Base-by-base conservation (phyloP, 1,140 invertebrate species). In the Varroa destructor region DNA sequence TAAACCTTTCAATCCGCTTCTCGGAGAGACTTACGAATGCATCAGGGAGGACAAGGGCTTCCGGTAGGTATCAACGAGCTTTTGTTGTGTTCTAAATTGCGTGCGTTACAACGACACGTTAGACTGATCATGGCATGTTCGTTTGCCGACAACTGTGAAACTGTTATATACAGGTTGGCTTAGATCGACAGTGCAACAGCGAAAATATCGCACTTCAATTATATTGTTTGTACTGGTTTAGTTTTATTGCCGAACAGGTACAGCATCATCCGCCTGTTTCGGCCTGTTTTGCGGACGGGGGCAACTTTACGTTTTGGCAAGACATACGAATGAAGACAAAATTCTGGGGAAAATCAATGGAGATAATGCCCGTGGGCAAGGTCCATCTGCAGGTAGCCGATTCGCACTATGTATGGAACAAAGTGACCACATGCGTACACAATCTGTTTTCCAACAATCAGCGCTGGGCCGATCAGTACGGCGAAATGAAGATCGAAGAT, bases 261-360 rank as follows among this genome's bases (percentile, higher is more conserved):
- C 88, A 87, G 72, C 89, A 92, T 80, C 89, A 92, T 82, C 90
- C 90, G 0, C 89, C 90, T 1, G 83, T 92, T 42, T 88, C 87
- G 76, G 88, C 87, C 14, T 90, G 89, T 77, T 84, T 90, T 81
- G 87, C 87, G 12, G 86, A 89, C 77, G 86, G 86, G 37, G 79
- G 83, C 73, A 86, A 86, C 76, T 92, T 89, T 81, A 83, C 83
- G 3, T 88, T 90, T 79, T 89, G 87, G 85, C 89, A 91, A 83
- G 87, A 88, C 77, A 84, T 86, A 1, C 81, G 87, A 74, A 88
- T 90, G 74, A 90, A 89, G 80, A 88, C 89, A 42, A 90, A 89
- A 79, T 93, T 93, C 81, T 92, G 89, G 89, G 89, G 89, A 72
- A 91, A 90, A 81, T 90, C 88, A 46, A 89, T 93, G 84, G 89